These are phyloP conservation scores for Epinotia ramella DNA, from an alignment of 2,888 invertebrate species.

Conservation along the genomic window DNA sequence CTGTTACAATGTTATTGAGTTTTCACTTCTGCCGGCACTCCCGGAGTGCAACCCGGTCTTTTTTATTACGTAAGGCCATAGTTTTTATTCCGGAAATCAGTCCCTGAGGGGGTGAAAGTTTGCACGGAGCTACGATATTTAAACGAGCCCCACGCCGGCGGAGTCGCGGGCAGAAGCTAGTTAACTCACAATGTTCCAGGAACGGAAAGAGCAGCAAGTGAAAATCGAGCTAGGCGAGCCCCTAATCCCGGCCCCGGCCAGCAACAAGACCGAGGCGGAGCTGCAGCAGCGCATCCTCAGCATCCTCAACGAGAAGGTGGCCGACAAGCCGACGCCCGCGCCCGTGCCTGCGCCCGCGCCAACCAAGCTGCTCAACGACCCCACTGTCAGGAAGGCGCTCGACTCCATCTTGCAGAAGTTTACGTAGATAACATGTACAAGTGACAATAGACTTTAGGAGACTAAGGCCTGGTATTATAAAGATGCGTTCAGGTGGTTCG, in stretches of 20 bases:
- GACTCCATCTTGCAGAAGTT: constrained; percentile 87
- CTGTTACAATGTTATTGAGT: too few species aligned
- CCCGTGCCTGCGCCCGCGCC: constrained; percentile 60
- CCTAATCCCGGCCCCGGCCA: constrained; percentile 71
- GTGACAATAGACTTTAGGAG: not conserved
- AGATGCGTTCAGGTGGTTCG: too few species aligned
- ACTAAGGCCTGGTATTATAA: too few species aligned
- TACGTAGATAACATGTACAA: constrained; percentile 50
- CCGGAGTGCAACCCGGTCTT: too few species aligned
- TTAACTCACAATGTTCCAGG: constrained; percentile 68
- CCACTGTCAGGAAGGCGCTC: constrained; percentile 91
- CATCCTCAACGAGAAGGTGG: constrained; percentile 89
- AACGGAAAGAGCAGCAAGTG: constrained; percentile 89
- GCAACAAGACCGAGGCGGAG: constrained; percentile 87
- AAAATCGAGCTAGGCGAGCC: constrained; percentile 91
- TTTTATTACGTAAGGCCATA: too few species aligned
- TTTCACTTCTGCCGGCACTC: too few species aligned
- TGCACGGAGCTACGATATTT: too few species aligned
- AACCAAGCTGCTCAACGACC: constrained; percentile 89
- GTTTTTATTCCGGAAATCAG: too few species aligned
- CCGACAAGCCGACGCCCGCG: constrained; percentile 56
- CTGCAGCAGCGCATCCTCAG: constrained; percentile 92
- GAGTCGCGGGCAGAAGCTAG: too few species aligned
- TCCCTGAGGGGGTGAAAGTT: too few species aligned
- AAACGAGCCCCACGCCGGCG: too few species aligned